Base-by-base conservation (phyloP, 1,140 invertebrate species). In the Chelonus insularis region DNA sequence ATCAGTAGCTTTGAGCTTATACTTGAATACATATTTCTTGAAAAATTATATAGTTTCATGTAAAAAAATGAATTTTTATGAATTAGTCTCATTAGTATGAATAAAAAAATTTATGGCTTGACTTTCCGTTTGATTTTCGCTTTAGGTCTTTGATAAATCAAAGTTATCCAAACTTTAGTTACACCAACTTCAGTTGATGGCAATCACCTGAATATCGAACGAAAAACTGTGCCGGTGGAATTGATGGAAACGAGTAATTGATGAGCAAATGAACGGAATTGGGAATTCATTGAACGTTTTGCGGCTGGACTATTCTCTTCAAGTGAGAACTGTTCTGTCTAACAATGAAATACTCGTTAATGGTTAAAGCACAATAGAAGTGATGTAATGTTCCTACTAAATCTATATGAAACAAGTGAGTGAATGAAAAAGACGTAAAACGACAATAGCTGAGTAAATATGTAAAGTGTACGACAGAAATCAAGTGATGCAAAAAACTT, bases 271-370 rank as follows among this genome's bases (percentile, higher is more conserved):
- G 37, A 25, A 29, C 34, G 43, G 36, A 59, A 66, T 66, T 57
- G 55, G 55, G 57, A 65, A 61, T 58, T 61, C 45, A 57, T 61
- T 51, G 58, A 64, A 52, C 23, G 47, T 43, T 58, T 57, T 52
- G 39, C 37, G 43, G 45, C 37, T 54, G 6, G 25, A 34, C 6
- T 21, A 23, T 23, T 18, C 37, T 50, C 47, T 41, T 54, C 9
- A 37, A 36, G 29, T 32, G 39, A 20, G n/a, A 1, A 9, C 21
- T 1, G 4, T 14, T 32, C 23, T 37, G n/a, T 12, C 32, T 50
- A 25, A 57, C 55, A 66, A 66, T 66, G 45, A 62, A 66, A 66
- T 62, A 62, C 32, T 62, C 57, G 56, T 62, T 37, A 37, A 51
- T 60, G 47, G 52, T 56, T 60, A 60, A 64, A 45, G 56, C 18